Conservation (phyloP, 2,113 vertebrate genomes). For the Romanogobio albipinnatus region DNA sequence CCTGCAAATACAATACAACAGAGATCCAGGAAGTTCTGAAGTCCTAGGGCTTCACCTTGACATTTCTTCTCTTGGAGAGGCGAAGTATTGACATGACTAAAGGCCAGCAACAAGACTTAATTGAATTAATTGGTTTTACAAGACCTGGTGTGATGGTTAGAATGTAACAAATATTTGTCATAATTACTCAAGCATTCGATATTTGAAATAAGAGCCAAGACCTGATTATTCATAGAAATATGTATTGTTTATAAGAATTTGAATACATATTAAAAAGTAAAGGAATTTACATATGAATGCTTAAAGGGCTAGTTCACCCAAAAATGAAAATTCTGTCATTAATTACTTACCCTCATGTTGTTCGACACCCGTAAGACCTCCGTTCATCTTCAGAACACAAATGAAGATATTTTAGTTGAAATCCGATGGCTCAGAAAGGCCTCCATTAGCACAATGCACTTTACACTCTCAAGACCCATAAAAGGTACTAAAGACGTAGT, state of each 20-base stretch:
- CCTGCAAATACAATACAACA: slow-evolving; percentile 65
- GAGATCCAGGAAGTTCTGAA: slow-evolving; percentile 59
- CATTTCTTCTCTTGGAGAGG: slow-evolving; percentile 19
- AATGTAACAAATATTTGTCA: background rate
- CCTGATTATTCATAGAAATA: background rate
- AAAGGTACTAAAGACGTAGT: too few species aligned
- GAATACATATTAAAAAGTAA: background rate
- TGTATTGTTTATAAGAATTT: background rate
- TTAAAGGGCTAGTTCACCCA: too few species aligned
- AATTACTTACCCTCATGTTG: too few species aligned
- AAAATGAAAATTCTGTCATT: too few species aligned
- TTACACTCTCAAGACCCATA: too few species aligned
- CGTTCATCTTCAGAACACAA: too few species aligned
- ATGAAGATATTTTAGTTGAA: too few species aligned
- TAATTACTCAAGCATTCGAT: background rate
- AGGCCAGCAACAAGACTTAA: background rate
- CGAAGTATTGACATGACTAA: slow-evolving; percentile 9
- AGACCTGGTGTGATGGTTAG: background rate
- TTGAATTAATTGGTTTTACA: slow-evolving; percentile 2
- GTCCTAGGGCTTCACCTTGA: slow-evolving; percentile 42
- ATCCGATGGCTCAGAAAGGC: too few species aligned
- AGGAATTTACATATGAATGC: background rate
- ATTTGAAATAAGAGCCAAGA: background rate
- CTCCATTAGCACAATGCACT: too few species aligned
- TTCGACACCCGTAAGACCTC: too few species aligned